These are phyloP conservation scores for Dinoponera quadriceps DNA, from an alignment of 1,140 invertebrate genomes.

Conservation along the genomic window DNA sequence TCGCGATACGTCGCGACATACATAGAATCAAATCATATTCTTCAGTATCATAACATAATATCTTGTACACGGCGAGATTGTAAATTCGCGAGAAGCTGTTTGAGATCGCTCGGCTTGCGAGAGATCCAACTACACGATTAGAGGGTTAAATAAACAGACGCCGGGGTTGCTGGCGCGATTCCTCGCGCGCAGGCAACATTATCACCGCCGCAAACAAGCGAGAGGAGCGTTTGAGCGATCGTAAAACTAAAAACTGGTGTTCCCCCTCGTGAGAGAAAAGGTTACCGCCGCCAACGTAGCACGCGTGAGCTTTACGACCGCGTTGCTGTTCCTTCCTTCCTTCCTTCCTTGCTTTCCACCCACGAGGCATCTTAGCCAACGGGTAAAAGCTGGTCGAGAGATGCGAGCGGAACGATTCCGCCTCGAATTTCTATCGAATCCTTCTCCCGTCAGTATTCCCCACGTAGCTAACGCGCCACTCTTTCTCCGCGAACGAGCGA, in stretches of 20 bases:
- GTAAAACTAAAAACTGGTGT: slow-evolving; percentile 58
- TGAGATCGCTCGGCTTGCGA: not conserved
- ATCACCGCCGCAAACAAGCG: slow-evolving; percentile 26
- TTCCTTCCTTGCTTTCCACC: slow-evolving; percentile 39
- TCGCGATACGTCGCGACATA: too few relatives aligned
- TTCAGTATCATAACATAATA: not conserved
- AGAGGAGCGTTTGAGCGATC: slow-evolving; percentile 28
- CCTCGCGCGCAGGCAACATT: slow-evolving; percentile 1
- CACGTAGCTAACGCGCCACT: not conserved
- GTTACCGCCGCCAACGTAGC: slow-evolving; percentile 40
- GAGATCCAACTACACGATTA: slow-evolving; percentile 4
- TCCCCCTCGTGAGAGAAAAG: slow-evolving; percentile 26
- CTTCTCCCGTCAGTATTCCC: not conserved
- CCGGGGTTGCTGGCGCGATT: not conserved
- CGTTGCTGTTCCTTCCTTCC: not conserved
- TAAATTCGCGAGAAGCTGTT: not conserved
- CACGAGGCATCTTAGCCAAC: slow-evolving; percentile 32
- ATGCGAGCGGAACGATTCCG: slow-evolving; percentile 43
- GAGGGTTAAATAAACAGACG: slow-evolving; percentile 13
- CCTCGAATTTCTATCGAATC: slow-evolving; percentile 47
- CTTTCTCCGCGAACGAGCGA: not conserved
- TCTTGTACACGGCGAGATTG: not conserved
- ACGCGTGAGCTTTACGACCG: slow-evolving; percentile 52
- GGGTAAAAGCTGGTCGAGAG: slow-evolving; percentile 37
- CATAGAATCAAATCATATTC: too few relatives aligned